phyloP scores from a whole-genome alignment of 1,140 invertebrate species.

The Trigoniulus corallinus region DNA sequence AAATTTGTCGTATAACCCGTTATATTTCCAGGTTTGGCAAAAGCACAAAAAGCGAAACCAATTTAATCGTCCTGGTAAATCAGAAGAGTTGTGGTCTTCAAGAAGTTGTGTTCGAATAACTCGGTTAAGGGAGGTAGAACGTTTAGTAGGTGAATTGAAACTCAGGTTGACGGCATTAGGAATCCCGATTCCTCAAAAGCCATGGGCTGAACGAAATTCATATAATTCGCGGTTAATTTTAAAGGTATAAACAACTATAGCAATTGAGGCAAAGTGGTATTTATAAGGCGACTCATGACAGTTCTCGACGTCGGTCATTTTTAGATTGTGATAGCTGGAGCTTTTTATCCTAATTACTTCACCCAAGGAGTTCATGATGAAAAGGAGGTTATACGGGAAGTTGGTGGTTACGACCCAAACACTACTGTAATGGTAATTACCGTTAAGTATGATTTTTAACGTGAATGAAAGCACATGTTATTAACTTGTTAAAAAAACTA shows the following conservation, averaged over 20 bases:
- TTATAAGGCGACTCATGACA: no score
- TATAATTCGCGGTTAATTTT: no score
- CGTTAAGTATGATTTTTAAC: no score
- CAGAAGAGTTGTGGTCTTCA: conserved; percentile 49
- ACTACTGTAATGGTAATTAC: conserved; percentile 52
- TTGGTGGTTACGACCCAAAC: conserved; percentile 52
- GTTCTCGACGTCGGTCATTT: no score
- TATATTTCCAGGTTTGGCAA: conserved; percentile 25
- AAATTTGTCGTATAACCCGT: not conserved
- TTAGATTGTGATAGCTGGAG: conserved; percentile 52
- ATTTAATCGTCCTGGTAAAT: conserved; percentile 20
- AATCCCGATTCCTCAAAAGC: conserved; percentile 11
- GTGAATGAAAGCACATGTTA: no score
- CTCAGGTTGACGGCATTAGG: conserved; percentile 32
- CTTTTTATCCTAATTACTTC: conserved; percentile 88
- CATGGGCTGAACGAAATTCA: no score
- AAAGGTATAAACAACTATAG: no score
- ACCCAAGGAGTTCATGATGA: conserved; percentile 35
- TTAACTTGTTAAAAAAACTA: no score
- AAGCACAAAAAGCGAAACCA: conserved; percentile 18
- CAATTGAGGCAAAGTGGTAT: no score
- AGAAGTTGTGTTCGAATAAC: conserved; percentile 52
- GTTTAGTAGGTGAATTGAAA: conserved; percentile 49
- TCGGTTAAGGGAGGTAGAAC: conserved; percentile 49
- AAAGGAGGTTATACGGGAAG: conserved; percentile 35